Base-by-base conservation (phyloP, 2,113 vertebrate genomes). In the Tachuris rubrigastra region DNA sequence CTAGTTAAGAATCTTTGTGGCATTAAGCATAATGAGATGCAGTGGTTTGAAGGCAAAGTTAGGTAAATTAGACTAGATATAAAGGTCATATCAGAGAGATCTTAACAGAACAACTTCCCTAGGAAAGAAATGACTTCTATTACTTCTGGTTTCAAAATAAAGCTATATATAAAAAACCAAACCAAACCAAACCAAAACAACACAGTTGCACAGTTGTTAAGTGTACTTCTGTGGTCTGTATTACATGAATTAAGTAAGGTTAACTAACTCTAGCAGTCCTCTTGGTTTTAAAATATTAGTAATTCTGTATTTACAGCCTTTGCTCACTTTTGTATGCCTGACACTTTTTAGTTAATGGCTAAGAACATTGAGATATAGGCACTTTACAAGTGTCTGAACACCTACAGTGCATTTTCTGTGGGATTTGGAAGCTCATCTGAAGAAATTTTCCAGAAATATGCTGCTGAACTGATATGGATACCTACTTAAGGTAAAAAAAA, bases 81-180 rank as follows among this genome's bases (percentile, higher is more conserved):
- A 92, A 93, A 83, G 68, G 75, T 88, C 14, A 71, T 86, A 86
- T 83, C 86, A 86, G 49, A 94, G 46, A 73, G 1, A 33, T 81
- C 17, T 67, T 66, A 94, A 81, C 23, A 73, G 59, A 86, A 66
- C 5, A 62, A 4, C 8, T 55, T 90, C 7, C 10, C 5, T 33
- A 73, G 25, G 17, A 79, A 90, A 82, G 33, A 12, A 69, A 14
- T 58, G 44, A 18, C 5, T 89, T 85, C 24, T 50, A 21, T 44
- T 59, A 25, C n/a, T 59, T 74, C 76, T 62, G 27, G 7, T 76
- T 76, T 53, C 25, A 80, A 88, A 80, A 77, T 39, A 47, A 69
- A 37, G 21, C 10, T 33, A 22, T 13, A 47, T 5, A 17, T 16
- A 44, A 44, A 19, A 17, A 44, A 44, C 8, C 44, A 44, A 44